Base-by-base conservation (phyloP, 2,797 vertebrate genomes). In the Oceanodroma leucorhoa region DNA sequence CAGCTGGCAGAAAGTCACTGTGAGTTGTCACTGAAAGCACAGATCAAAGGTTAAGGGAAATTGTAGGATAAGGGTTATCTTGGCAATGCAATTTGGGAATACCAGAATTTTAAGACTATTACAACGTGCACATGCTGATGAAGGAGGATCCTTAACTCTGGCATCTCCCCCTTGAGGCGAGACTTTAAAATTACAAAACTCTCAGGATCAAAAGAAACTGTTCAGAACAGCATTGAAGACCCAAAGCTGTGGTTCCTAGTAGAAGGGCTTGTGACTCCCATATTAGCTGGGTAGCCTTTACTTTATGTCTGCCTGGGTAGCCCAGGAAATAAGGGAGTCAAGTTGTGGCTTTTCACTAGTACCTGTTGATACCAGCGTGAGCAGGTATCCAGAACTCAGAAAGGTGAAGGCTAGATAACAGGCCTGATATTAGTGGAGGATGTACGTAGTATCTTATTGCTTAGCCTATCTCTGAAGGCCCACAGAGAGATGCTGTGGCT, bases 151-250 rank as follows among this genome's bases (percentile, higher is more conserved):
- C 88, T 69, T 89, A 93, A 87, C 96, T 94, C 96, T 96, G 96
- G 96, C 83, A 97, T 95, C 96, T 97, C 96, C 96, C 96, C 87
- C 96, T 97, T 96, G 96, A 97, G 96, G 96, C 85, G 26, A 53
- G 90, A 94, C 72, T 86, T 91, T 11, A 96, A 95, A 95, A 97
- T 81, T 96, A 62, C 96, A 97, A 51, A 94, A 67, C 54, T 84
- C 62, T 51, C n/a, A 67, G 32, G 61, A 67, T 82, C 45, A 20
- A 40, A 67, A 70, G 32, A 58, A 94, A 51, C 36, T 45, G 23
- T 64, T 92, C 48, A 54, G 34, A 90, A 61, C 18, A 3, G 0
- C 36, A 7, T 0, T 67, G 46, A 77, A 57, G n/a, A 54, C 29
- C n/a, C 48, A 48, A 60, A 92, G 16, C 38, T 83, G 21, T 17